Evolutionary conservation across 2,888 invertebrate species (phyloP).

Genomic region (Cheilosia scutellata): DNA sequence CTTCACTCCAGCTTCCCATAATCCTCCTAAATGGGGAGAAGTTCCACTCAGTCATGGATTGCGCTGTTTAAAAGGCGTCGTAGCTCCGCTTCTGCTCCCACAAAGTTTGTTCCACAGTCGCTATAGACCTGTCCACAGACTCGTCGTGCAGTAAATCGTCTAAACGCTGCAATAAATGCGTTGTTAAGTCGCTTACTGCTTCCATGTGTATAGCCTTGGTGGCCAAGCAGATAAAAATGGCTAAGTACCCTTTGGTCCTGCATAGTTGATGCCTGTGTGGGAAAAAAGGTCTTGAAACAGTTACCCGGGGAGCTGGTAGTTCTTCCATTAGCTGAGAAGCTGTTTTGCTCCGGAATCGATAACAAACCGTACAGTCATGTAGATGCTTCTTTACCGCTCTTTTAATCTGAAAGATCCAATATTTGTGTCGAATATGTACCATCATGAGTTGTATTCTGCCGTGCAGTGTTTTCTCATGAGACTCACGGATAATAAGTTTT

Average conservation of each 20-base stretch:
- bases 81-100: conserved; percentile 58
- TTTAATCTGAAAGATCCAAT: conserved; percentile 15
- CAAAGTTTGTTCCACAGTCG: conserved; percentile 76
- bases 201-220: conserved; percentile 67
- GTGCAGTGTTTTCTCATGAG: conserved; percentile 2
- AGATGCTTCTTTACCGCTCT: background rate
- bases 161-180: conserved; percentile 9
- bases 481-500: background rate
- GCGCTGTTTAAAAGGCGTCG: background rate
- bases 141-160: too few relatives aligned
- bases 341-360: background rate
- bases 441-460: conserved; percentile 17
- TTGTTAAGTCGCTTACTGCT: conserved; percentile 52
- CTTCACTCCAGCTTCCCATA: background rate
- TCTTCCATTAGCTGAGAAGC: conserved; percentile 51
- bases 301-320: conserved; percentile 69
- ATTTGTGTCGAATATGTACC: conserved; percentile 2
- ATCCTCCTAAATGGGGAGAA: conserved; percentile 28
- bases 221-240: background rate
- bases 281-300: conserved; percentile 61
- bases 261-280: conserved; percentile 70
- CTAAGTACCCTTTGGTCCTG: conserved; percentile 31
- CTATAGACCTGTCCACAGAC: conserved; percentile 68
- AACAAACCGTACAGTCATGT: background rate
- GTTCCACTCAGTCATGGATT: conserved; percentile 23